Evolutionary conservation across 2,113 vertebrate species (phyloP).

Genomic region (Puffinus mauretanicus): DNA sequence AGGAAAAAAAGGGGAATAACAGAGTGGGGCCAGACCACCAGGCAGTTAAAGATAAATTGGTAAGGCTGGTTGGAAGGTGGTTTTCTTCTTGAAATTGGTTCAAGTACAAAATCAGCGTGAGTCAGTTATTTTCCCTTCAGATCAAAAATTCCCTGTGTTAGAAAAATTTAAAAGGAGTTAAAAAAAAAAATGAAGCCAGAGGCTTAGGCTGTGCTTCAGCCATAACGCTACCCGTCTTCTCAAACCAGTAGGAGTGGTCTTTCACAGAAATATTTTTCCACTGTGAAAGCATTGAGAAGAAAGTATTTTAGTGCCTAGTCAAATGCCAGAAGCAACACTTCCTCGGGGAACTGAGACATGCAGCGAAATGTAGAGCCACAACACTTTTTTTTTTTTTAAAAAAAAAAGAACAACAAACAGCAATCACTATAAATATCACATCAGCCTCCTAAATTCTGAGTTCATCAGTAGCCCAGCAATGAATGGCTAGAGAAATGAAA

Average conservation of each 20-base stretch:
- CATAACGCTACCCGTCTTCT: not conserved
- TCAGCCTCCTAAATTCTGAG: not conserved
- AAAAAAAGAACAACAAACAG: not conserved
- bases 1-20: not conserved
- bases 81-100: not conserved
- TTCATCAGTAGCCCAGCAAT: not conserved
- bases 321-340: not conserved
- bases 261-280: not conserved
- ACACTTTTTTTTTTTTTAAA: not conserved
- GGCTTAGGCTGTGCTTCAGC: not conserved
- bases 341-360: fast-evolving
- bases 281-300: not conserved
- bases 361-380: not conserved
- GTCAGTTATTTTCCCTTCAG: not conserved
- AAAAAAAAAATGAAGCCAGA: not conserved
- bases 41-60: not conserved
- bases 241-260: not conserved
- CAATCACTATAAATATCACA: not conserved
- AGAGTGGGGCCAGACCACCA: not conserved
- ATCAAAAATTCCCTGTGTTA: not conserved
- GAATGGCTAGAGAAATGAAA: not conserved
- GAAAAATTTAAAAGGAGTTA: not conserved
- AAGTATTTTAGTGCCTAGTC: not conserved
- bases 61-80: not conserved
- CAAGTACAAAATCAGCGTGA: not conserved